Base-by-base conservation (phyloP, 2,888 invertebrate species). In the Clanis bilineata region DNA sequence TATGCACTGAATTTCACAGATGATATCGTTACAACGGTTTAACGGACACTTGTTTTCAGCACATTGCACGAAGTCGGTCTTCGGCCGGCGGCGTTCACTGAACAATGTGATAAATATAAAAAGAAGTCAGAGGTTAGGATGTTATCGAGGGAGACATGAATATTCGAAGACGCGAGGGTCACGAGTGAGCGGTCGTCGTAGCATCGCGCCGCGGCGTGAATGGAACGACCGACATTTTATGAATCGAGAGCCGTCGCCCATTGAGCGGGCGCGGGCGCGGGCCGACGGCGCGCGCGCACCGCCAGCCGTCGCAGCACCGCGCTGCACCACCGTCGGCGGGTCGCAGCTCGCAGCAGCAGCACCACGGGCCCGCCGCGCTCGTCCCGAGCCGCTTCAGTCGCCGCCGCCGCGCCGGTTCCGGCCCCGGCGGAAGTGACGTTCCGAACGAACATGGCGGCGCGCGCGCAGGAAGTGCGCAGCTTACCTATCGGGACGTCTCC, bases 391-490 rank as follows among this genome's bases (percentile, higher is more conserved):
- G 41, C 1, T 18, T 18, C 41, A 41, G 18, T 18, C 18, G 18
- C 41, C 41, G 7, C 2, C 7, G 41, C 75, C 74, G 77, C 78
- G 77, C 81, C 79, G 79, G 85, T 85, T 86, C 85, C 86, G 86
- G 85, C 81, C 83, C 78, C 80, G 82, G 79, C 87, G 90, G 90
- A 90, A 88, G 88, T 90, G 90, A 90, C 90, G 90, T 85, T 82
- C 83, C 83, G 79, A 76, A 85, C 83, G 90, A 91, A 90, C 85
- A 90, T 90, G 91, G 90, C 90, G 90, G 89, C 90, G 88, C 83
- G 86, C 88, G 85, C 86, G 90, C 91, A 91, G 91, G 90, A 91
- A 91, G 89, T 91, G 91, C 91, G 91, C 91, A 91, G 91, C 92
- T 91, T 89, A 90, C 91, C 91, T 88, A 89, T 82, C 87, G 87